Percentiles rank a stretch among this genome's conserved stretches.
These are phyloP conservation scores for Eospalax fontanierii DNA, from an alignment of 2,797 vertebrate genomes.

Conservation along the genomic window DNA sequence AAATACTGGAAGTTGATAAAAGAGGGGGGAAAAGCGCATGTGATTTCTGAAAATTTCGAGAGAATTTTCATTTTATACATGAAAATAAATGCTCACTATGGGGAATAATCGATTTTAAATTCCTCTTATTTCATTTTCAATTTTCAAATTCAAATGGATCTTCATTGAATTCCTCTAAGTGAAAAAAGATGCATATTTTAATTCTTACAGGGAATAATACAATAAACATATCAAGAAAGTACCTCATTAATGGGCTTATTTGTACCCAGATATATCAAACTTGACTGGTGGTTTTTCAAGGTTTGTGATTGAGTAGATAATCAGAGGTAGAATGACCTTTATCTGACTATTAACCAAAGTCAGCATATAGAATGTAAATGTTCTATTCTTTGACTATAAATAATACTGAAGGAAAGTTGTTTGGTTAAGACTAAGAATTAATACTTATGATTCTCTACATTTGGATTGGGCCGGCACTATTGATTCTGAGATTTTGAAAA, in stretches of 20 bases:
- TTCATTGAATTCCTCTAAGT: no score
- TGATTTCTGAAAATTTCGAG: neutral
- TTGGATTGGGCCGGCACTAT: neutral
- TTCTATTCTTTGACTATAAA: neutral
- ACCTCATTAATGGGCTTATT: neutral
- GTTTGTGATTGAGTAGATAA: conserved; percentile 11
- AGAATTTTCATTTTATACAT: neutral
- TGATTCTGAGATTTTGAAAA: conserved; percentile 45
- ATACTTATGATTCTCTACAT: neutral
- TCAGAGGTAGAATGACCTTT: neutral
- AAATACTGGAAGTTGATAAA: neutral
- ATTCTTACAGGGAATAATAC: neutral
- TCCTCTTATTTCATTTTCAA: conserved; percentile 8
- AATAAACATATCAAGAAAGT: neutral
- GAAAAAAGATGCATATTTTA: conserved; percentile 32
- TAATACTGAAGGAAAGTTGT: neutral
- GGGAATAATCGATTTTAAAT: conserved; percentile 21
- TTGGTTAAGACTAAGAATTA: conserved; percentile 20
- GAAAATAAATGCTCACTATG: neutral
- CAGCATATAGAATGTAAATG: conserved; percentile 13
- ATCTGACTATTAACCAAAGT: neutral
- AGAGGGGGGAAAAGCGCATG: neutral
- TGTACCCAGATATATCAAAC: neutral
- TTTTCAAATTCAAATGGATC: no score
- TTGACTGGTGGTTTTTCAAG: neutral